A percentile compares a stretch with the other conserved stretches of the same genome.
Evolutionary conservation across 2,797 vertebrate genomes (phyloP).

Genomic region (Natrix natrix): DNA sequence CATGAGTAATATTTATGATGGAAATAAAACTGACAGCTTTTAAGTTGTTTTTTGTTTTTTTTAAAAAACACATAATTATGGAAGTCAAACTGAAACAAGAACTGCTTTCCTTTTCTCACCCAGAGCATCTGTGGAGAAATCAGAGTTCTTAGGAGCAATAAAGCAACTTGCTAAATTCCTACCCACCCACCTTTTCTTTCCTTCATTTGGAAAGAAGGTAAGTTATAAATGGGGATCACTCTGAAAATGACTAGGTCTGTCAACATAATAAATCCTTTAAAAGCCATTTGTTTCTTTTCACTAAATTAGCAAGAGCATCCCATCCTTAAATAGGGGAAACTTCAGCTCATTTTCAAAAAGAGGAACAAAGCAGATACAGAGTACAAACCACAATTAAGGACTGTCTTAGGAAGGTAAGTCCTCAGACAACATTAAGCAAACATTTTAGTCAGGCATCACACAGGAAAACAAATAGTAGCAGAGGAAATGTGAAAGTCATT

Average conservation of each 20-base stretch:
- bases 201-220: slow-evolving; percentile 54
- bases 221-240: slow-evolving; percentile 61
- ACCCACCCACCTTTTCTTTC: slow-evolving; percentile 35
- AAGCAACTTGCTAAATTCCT: slow-evolving; percentile 51
- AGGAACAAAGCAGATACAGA: slow-evolving; percentile 63
- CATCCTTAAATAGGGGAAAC: slow-evolving; percentile 59
- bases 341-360: slow-evolving; percentile 52
- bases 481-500: slow-evolving; percentile 68
- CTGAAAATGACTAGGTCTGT: slow-evolving; percentile 62
- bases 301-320: slow-evolving; percentile 60
- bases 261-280: slow-evolving; percentile 60
- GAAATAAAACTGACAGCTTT: slow-evolving; percentile 47
- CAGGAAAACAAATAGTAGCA: slow-evolving; percentile 72
- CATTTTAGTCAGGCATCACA: slow-evolving; percentile 67
- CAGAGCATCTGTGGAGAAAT: slow-evolving; percentile 58
- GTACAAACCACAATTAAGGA: slow-evolving; percentile 53
- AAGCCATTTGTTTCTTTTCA: slow-evolving; percentile 50
- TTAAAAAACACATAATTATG: slow-evolving; percentile 46
- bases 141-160: slow-evolving; percentile 61
- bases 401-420: slow-evolving; percentile 60
- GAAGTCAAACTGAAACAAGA: slow-evolving; percentile 27
- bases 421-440: slow-evolving; percentile 64
- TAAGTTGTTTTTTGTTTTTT: slow-evolving; percentile 36
- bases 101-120: slow-evolving; percentile 51
- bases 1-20: slow-evolving; percentile 64